phyloP scores from a whole-genome alignment of 1,140 invertebrate genomes.

The Goniozus legneri region DNA sequence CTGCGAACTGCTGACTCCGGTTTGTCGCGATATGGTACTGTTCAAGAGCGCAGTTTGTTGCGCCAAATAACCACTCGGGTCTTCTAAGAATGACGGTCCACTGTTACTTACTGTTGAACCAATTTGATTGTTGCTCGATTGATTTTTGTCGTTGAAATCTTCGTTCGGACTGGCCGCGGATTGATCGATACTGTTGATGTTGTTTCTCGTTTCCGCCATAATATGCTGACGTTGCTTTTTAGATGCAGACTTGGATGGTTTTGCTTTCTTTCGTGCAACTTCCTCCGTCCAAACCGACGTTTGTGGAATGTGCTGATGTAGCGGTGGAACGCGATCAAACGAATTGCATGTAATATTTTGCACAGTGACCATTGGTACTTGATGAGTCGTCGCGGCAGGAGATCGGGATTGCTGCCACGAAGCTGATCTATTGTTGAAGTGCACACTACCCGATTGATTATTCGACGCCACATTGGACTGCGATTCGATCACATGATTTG shows the following conservation, averaged over 20 bases:
- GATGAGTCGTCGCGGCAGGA: constrained; percentile 39
- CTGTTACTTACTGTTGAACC: constrained; percentile 39
- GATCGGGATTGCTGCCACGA: constrained; percentile 62
- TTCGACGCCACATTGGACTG: constrained; percentile 29
- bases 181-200: constrained; percentile 29
- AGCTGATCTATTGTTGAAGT: constrained; percentile 56
- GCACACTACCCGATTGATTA: constrained; percentile 33
- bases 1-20: constrained; percentile 55
- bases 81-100: constrained; percentile 79
- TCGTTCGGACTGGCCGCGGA: constrained; percentile 29
- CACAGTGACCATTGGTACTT: constrained; percentile 25
- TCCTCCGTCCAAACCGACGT: constrained; percentile 63
- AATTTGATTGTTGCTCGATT: constrained; percentile 36
- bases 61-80: constrained; percentile 82
- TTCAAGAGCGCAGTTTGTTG: constrained; percentile 82
- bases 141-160: constrained; percentile 43
- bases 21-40: constrained; percentile 76
- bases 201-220: constrained; percentile 33
- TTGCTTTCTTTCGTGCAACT: constrained; percentile 62
- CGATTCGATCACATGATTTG: constrained; percentile 32
- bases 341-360: constrained; percentile 46
- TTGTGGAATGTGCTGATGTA: constrained; percentile 66
- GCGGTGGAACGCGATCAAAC: constrained; percentile 67
- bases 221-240: constrained; percentile 59
- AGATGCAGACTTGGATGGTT: constrained; percentile 52